phyloP scores from a whole-genome alignment of 2,888 invertebrate species.

The Gastrophysa polygoni region DNA sequence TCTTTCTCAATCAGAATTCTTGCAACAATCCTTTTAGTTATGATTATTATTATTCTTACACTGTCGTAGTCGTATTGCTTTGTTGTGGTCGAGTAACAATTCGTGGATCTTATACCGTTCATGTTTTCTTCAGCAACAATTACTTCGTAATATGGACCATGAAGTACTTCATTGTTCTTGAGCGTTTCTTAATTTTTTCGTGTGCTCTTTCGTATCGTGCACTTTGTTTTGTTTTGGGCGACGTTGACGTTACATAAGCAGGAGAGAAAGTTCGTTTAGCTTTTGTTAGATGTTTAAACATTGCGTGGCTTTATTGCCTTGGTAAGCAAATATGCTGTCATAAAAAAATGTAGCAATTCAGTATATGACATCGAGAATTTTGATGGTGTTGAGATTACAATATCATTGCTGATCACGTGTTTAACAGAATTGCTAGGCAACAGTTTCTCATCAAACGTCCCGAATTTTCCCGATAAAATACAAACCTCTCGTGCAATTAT shows the following conservation, averaged over 20 bases:
- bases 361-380: background rate
- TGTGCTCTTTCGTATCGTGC: constrained; percentile 10
- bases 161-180: constrained; percentile 17
- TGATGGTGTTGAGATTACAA: background rate
- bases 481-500: no score
- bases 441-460: no score
- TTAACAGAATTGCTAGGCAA: no score
- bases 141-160: constrained; percentile 2
- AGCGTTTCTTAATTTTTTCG: constrained; percentile 25
- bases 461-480: no score
- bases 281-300: constrained; percentile 6
- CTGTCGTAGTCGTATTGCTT: no score
- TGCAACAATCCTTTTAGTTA: no score
- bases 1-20: no score
- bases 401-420: no score
- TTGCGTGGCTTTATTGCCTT: constrained; percentile 8
- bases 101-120: no score
- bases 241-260: constrained; percentile 3
- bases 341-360: constrained; percentile 2
- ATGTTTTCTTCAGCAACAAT: background rate
- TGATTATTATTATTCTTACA: no score
- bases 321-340: background rate
- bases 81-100: background rate
- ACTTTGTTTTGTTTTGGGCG: constrained; percentile 14
- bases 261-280: constrained; percentile 5